phyloP scores from a whole-genome alignment of 2,888 invertebrate genomes.

The Erebia epiphron region DNA sequence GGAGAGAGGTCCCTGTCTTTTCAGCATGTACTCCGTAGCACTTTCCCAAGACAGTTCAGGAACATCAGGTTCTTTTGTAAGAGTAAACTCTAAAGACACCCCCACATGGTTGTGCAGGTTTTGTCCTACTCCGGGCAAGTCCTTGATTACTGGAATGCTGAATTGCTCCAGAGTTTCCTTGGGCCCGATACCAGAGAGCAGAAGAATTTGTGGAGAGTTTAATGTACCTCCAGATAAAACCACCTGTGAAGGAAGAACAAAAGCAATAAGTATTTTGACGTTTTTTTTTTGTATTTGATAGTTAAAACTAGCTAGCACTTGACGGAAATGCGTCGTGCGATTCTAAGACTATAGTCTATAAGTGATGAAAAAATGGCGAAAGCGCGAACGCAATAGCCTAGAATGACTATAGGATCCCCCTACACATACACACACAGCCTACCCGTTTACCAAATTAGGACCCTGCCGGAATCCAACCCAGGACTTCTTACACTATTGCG shows the following conservation, averaged over 20 bases:
- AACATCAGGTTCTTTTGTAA: slow-evolving; percentile 75
- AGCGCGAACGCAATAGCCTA: no score
- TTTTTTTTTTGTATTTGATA: no score
- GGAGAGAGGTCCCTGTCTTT: slow-evolving; percentile 84
- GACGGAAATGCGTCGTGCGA: no score
- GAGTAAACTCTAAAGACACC: slow-evolving; percentile 80
- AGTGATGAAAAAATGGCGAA: no score
- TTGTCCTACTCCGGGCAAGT: slow-evolving; percentile 87
- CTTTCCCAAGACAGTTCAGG: slow-evolving; percentile 84
- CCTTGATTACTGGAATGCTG: slow-evolving; percentile 83
- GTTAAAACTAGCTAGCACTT: no score
- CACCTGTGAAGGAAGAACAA: slow-evolving; percentile 54
- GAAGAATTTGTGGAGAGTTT: slow-evolving; percentile 86
- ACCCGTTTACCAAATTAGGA: no score
- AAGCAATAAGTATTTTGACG: neutral
- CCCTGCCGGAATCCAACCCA: no score
- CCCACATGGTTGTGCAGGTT: slow-evolving; percentile 88
- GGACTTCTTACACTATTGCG: no score
- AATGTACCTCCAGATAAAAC: slow-evolving; percentile 85
- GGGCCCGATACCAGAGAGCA: slow-evolving; percentile 87
- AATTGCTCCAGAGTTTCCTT: slow-evolving; percentile 82
- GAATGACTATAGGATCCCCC: no score
- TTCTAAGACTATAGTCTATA: no score
- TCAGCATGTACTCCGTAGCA: slow-evolving; percentile 84
- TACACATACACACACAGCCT: no score